Conservation (phyloP, 2,888 invertebrate species). For the Drosophila falleni region DNA sequence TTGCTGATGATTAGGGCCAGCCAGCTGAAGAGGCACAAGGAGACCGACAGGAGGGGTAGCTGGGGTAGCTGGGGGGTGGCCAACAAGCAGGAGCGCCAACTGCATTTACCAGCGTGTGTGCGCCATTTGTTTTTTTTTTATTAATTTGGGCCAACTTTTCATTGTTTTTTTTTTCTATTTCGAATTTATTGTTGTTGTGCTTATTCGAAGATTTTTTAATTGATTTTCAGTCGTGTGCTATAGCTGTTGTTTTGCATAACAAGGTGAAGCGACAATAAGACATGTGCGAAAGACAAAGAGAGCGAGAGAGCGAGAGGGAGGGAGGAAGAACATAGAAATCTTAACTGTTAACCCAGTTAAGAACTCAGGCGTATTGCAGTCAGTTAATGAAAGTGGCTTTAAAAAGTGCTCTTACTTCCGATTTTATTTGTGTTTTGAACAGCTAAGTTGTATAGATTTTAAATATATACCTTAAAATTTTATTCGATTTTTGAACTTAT, state of each 20-base stretch:
- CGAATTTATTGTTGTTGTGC: conserved; percentile 52
- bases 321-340: not conserved
- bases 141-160: conserved; percentile 45
- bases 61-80: not conserved
- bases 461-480: no score
- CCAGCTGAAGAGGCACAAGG: conserved; percentile 8
- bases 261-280: not conserved
- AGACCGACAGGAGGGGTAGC: not conserved
- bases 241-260: conserved; percentile 30
- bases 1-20: conserved; percentile 73
- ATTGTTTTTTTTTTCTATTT: not conserved
- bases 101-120: conserved; percentile 41
- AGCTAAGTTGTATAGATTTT: not conserved
- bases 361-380: conserved; percentile 1
- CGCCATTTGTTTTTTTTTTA: conserved; percentile 61
- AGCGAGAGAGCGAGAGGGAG: not conserved
- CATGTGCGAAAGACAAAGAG: not conserved
- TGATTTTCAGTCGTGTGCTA: conserved; percentile 47
- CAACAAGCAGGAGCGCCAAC: conserved; percentile 4
- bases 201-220: conserved; percentile 53
- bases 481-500: no score
- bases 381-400: not conserved
- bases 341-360: conserved; percentile 46
- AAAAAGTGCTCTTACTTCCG: not conserved
- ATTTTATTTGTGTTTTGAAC: not conserved